Evolutionary conservation across 2,797 vertebrate genomes (phyloP).

Genomic region (Hydrophis major): DNA sequence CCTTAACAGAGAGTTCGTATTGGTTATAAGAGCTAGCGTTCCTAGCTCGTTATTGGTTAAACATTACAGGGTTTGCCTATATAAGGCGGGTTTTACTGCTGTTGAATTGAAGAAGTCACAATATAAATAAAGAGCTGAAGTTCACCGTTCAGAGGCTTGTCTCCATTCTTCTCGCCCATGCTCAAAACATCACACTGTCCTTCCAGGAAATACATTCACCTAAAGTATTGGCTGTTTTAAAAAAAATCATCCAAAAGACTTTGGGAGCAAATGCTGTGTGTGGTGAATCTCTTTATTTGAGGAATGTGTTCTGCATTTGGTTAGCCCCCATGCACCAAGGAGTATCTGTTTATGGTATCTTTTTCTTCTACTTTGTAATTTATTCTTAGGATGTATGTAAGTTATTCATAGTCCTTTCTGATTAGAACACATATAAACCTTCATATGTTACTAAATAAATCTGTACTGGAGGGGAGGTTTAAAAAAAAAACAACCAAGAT

Average conservation of each 20-base stretch:
- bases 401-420: background rate
- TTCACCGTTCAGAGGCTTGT: no score
- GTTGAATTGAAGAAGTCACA: no score
- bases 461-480: no score
- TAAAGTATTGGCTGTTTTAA: background rate
- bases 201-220: background rate
- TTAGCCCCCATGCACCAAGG: background rate
- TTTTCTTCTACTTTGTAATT: background rate
- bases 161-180: no score
- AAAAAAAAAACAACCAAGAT: background rate
- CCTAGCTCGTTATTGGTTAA: no score
- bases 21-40: no score
- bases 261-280: background rate
- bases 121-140: no score
- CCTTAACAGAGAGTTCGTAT: no score
- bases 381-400: background rate
- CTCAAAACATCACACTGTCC: background rate
- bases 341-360: background rate
- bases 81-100: no score
- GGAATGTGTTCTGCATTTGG: background rate
- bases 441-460: background rate
- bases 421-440: background rate
- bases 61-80: no score
- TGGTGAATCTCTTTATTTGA: background rate
- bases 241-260: background rate